These are phyloP conservation scores for Zootoca vivipara DNA, from an alignment of 2,113 vertebrate genomes.

Conservation along the genomic window DNA sequence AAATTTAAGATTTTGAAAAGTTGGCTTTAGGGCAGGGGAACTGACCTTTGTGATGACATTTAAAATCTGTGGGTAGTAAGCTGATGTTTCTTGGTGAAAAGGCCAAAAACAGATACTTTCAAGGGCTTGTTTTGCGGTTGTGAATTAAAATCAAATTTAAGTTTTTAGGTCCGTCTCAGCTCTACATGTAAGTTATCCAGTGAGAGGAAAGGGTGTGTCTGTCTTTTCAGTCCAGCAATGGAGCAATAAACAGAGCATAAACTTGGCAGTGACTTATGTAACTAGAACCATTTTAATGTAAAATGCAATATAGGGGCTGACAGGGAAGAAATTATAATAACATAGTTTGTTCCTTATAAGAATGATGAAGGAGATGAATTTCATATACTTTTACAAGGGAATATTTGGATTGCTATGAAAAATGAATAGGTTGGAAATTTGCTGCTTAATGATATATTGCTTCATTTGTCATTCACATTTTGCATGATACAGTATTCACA, in stretches of 20 bases:
- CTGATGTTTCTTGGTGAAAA: conserved; percentile 14
- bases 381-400: conserved; percentile 23
- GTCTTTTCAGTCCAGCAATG: conserved; percentile 30
- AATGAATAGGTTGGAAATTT: conserved; percentile 35
- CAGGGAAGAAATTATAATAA: not conserved
- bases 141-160: conserved; percentile 13
- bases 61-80: not conserved
- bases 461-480: conserved; percentile 3
- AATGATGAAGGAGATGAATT: not conserved
- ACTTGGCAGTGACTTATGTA: not conserved
- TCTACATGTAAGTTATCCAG: not conserved
- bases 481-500: no score
- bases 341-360: conserved; percentile 2
- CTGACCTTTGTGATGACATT: not conserved
- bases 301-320: conserved; percentile 15
- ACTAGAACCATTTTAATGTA: conserved; percentile 12
- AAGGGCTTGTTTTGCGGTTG: not conserved
- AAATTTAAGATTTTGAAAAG: not conserved
- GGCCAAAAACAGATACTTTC: not conserved
- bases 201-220: conserved; percentile 22
- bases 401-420: not conserved
- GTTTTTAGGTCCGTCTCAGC: not conserved
- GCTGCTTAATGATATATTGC: conserved; percentile 24
- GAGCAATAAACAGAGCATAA: conserved; percentile 22
- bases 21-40: not conserved